Evolutionary conservation across 1,140 invertebrate genomes (phyloP).

Genomic region (Dolichoris vasculosae): DNA sequence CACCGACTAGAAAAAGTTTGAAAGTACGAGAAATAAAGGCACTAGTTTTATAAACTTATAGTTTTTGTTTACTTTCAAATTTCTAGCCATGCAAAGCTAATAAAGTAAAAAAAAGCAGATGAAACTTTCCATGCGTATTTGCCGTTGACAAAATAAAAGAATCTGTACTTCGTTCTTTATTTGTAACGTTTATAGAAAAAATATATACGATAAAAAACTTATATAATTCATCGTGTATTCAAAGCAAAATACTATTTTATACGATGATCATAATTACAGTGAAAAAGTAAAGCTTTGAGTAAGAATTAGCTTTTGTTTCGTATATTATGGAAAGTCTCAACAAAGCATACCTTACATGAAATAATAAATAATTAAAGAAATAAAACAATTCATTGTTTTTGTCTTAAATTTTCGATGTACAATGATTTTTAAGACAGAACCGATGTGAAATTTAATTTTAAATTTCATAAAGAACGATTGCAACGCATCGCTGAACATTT

Average conservation of each 20-base stretch:
- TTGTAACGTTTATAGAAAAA: no score
- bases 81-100: constrained; percentile 15
- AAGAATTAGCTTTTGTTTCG: background rate
- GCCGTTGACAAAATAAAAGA: no score
- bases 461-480: background rate
- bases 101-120: background rate
- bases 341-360: background rate
- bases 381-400: background rate
- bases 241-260: no score
- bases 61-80: constrained; percentile 12
- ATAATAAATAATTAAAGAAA: background rate
- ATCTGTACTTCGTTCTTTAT: no score
- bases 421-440: background rate
- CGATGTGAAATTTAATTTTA: background rate
- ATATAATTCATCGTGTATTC: no score
- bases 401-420: background rate
- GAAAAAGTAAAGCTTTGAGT: no score
- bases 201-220: no score
- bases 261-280: no score
- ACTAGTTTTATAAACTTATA: constrained; percentile 27
- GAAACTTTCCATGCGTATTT: background rate
- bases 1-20: background rate
- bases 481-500: no score
- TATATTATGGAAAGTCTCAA: background rate
- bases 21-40: constrained; percentile 29